A percentile compares a stretch with the other conserved stretches of the same genome.
Conservation (phyloP, 2,113 vertebrate genomes). For the Notothenia coriiceps region DNA sequence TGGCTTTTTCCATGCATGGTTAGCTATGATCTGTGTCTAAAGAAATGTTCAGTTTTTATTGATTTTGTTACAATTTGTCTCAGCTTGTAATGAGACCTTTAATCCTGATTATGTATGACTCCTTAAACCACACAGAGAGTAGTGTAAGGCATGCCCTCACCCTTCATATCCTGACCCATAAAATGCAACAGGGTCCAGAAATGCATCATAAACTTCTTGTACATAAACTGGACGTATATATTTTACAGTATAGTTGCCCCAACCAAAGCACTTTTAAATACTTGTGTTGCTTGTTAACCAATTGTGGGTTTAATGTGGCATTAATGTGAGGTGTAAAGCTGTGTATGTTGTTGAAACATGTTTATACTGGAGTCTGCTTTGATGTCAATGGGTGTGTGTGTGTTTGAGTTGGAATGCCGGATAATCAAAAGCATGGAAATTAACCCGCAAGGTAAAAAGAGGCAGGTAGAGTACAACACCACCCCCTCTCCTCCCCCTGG, state of each 20-base stretch:
- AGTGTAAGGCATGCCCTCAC: conserved; percentile 13
- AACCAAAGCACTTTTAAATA: conserved; percentile 34
- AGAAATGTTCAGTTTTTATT: not conserved
- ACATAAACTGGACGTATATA: conserved; percentile 64
- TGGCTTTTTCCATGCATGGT: conserved; percentile 7
- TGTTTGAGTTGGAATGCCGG: conserved; percentile 44
- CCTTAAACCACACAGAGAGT: not conserved
- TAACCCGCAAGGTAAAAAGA: conserved; percentile 51
- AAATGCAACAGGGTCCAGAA: conserved; percentile 41
- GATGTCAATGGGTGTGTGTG: conserved; percentile 14
- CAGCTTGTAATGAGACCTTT: conserved; percentile 8
- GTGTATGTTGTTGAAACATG: conserved; percentile 63
- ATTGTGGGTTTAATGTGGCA: conserved; percentile 10
- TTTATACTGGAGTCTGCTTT: conserved; percentile 51
- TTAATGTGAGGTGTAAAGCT: conserved; percentile 3
- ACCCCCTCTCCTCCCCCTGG: conserved; percentile 5
- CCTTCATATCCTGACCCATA: conserved; percentile 60
- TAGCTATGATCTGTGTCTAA: not conserved
- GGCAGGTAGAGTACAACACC: conserved; percentile 47
- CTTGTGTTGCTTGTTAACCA: conserved; percentile 15
- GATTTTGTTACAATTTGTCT: not conserved
- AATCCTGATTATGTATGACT: not conserved
- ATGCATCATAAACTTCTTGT: conserved; percentile 69
- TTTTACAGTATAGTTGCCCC: conserved; percentile 45
- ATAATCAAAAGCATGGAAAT: conserved; percentile 69